Conservation (phyloP, 2,797 vertebrate genomes). For the Dicrostonyx torquatus region DNA sequence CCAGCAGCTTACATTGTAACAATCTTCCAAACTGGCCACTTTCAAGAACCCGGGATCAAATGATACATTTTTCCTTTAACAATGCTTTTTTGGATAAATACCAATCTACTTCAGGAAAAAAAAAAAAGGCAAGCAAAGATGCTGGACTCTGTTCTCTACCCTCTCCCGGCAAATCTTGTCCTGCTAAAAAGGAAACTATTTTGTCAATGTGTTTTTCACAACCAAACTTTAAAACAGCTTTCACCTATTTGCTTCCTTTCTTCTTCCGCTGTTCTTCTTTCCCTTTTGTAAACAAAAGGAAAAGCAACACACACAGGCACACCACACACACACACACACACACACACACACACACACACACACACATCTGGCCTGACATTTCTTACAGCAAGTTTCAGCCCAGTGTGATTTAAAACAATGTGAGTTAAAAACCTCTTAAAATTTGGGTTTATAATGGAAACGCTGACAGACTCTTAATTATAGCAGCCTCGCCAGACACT, state of each 20-base stretch:
- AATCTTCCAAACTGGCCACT: conserved; percentile 52
- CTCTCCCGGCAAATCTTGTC: conserved; percentile 28
- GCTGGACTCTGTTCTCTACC: conserved; percentile 60
- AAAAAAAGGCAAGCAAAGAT: conserved; percentile 39
- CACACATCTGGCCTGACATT: conserved; percentile 72
- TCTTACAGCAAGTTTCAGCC: conserved; percentile 78
- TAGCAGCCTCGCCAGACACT: conserved; percentile 83
- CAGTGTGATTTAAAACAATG: conserved; percentile 82
- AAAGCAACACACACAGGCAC: conserved; percentile 37
- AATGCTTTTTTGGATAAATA: conserved; percentile 39
- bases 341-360: conserved; percentile 59
- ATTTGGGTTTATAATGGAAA: conserved; percentile 86
- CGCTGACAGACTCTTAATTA: conserved; percentile 87
- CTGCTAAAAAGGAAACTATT: conserved; percentile 71
- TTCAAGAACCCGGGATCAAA: conserved; percentile 32
- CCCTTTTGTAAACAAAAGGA: conserved; percentile 57
- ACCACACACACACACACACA: not conserved
- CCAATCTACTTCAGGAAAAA: conserved; percentile 50
- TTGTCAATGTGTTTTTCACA: conserved; percentile 67
- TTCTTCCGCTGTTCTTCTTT: conserved; percentile 22
- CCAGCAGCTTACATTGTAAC: conserved; percentile 26
- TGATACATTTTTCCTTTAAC: conserved; percentile 34
- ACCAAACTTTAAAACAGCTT: conserved; percentile 58
- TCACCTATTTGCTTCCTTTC: conserved; percentile 55
- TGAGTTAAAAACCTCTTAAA: conserved; percentile 84